phyloP scores from a whole-genome alignment of 37 sponge, comb jelly and placozoan species.

The Ianthella basta region DNA sequence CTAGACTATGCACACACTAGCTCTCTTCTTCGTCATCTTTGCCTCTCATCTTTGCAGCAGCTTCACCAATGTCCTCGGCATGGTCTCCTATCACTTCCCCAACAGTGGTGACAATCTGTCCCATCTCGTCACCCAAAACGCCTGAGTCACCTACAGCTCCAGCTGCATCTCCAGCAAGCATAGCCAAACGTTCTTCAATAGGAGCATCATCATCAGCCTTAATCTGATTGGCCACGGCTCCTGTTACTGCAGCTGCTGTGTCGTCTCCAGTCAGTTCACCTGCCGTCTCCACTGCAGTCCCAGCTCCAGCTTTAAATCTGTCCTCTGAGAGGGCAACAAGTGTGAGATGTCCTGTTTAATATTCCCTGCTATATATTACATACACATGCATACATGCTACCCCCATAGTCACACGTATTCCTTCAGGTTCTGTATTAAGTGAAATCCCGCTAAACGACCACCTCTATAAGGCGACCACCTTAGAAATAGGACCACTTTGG shows the following conservation, averaged over 20 bases:
- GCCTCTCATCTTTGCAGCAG: not conserved
- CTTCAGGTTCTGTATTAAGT: no score
- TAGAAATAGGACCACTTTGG: no score
- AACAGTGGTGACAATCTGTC: not conserved
- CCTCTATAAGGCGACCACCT: no score
- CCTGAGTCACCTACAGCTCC: not conserved
- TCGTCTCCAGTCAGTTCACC: not conserved
- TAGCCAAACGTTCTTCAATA: not conserved
- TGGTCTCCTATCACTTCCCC: not conserved
- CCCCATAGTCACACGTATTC: no score
- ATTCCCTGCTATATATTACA: no score
- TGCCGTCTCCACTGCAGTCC: not conserved
- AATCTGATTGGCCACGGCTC: not conserved
- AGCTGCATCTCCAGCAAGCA: not conserved
- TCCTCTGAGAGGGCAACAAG: not conserved
- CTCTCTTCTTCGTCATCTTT: not conserved
- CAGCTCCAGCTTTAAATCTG: not conserved
- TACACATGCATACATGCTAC: no score
- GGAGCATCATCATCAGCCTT: slow-evolving; percentile 25
- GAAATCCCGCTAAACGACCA: no score
- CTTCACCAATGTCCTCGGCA: not conserved
- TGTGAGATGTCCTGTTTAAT: no score
- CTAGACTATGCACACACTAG: not conserved
- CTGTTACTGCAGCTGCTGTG: not conserved
- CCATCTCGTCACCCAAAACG: not conserved